Base-by-base conservation (phyloP, 2,113 vertebrate species). In the Nycticorax nycticorax region DNA sequence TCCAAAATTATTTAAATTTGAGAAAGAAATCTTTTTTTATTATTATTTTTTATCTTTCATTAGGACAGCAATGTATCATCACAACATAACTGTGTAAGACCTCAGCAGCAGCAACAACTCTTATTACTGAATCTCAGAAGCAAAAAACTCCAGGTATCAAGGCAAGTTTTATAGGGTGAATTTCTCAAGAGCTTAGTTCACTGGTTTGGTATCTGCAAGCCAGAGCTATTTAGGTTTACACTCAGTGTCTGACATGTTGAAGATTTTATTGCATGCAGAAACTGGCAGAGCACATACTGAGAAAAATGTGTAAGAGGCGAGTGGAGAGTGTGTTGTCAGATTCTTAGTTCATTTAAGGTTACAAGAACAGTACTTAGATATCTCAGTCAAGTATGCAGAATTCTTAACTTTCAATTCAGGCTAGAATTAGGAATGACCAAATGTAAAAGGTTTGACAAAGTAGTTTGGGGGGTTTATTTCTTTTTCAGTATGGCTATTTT, bases 221-320 rank as follows among this genome's bases (percentile, higher is more conserved):
- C 85, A 87, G 48, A 91, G 62, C 63, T 75, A 93, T 93, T 94
- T 89, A 91, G 88, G 88, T 89, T 96, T 94, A 95, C 37, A 78
- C 41, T 87, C 85, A 48, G 28, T 62, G 83, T 86, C 75, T 89
- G 75, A 92, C 90, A 94, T 57, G 79, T 87, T 93, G 77, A 94
- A 96, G 94, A 92, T 95, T 94, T 97, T 97, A 95, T 85, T 97
- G 93, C 86, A 66, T 68, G 95, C 57, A 96, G 80, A 89, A 96
- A 64, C 82, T 92, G 76, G 82, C 92, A 94, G 67, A 92, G 86
- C 48, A 74, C 69, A 93, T 66, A 87, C 74, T 80, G 77, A 78
- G 71, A 89, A 96, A 96, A 93, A 91, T 14, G 57, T 89, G 92
- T 45, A 95, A 85, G 45, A 96, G 74, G 39, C 77, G 79, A 95